Percentiles rank a stretch among this genome's conserved stretches.
Conservation (phyloP, 2,888 invertebrate genomes). For the Silvanus unidentatus region DNA sequence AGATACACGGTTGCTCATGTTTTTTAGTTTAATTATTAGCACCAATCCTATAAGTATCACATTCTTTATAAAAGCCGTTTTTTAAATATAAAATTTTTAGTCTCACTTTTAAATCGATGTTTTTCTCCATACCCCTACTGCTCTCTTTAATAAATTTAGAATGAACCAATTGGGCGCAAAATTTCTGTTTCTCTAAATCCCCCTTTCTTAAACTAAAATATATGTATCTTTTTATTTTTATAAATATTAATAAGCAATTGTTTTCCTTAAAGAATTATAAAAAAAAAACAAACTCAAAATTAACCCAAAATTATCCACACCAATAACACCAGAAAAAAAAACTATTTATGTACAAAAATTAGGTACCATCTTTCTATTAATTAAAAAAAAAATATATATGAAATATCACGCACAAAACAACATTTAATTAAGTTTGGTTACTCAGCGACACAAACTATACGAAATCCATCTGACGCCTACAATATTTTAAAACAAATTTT, state of each 20-base stretch:
- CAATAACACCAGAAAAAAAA: constrained; percentile 36
- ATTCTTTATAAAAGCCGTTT: constrained; percentile 33
- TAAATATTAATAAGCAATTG: too few relatives aligned
- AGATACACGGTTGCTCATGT: constrained; percentile 35
- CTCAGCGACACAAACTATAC: too few relatives aligned
- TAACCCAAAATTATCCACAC: constrained; percentile 33
- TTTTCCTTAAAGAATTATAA: too few relatives aligned
- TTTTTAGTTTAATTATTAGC: constrained; percentile 31
- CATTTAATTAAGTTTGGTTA: too few relatives aligned
- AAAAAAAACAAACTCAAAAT: too few relatives aligned
- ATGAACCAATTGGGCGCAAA: too few relatives aligned
- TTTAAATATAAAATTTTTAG: constrained; percentile 12
- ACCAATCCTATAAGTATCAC: constrained; percentile 46
- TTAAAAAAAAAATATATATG: constrained; percentile 15
- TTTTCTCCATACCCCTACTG: constrained; percentile 7
- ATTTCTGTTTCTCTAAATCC: too few relatives aligned
- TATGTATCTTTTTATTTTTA: too few relatives aligned
- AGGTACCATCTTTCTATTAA: constrained; percentile 29
- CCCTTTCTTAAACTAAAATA: too few relatives aligned
- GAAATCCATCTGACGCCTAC: too few relatives aligned
- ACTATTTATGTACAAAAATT: constrained; percentile 25
- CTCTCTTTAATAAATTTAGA: constrained; percentile 2
- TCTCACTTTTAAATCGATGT: constrained; percentile 15
- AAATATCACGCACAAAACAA: constrained; percentile 29
- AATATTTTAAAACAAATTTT: too few relatives aligned